phyloP scores from a whole-genome alignment of 2,888 invertebrate genomes.

The Lasioglossum morio region DNA sequence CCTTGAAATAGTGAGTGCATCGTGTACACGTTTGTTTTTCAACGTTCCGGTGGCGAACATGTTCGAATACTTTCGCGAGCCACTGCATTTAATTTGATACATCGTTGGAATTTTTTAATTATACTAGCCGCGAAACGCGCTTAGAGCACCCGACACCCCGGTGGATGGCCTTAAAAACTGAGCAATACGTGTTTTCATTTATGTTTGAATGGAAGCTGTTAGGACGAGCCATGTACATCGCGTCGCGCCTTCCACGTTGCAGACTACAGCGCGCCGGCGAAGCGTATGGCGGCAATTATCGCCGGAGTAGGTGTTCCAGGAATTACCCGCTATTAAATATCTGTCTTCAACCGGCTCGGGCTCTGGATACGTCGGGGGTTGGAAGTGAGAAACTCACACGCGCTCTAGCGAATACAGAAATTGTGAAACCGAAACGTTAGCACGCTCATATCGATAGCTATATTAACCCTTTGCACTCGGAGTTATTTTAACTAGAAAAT shows the following conservation, averaged over 20 bases:
- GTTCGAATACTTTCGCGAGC: neutral
- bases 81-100: neutral
- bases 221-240: neutral
- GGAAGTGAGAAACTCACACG: neutral
- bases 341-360: neutral
- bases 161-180: neutral
- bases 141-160: neutral
- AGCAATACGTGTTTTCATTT: constrained; percentile 23
- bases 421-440: neutral
- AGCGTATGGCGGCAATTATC: constrained; percentile 1
- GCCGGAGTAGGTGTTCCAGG: constrained; percentile 1
- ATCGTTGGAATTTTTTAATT: constrained; percentile 2
- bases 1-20: neutral
- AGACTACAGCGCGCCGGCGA: neutral
- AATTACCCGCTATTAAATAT: neutral
- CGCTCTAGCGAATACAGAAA: neutral
- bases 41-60: neutral
- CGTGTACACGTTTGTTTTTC: neutral
- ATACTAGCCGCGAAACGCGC: neutral
- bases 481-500: no score
- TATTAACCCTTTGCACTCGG: no score
- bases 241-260: neutral
- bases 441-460: neutral
- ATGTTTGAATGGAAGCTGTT: constrained; percentile 16
- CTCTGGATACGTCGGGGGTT: neutral